These are phyloP conservation scores for Emys orbicularis DNA, from an alignment of 2,797 vertebrate species.

Conservation along the genomic window DNA sequence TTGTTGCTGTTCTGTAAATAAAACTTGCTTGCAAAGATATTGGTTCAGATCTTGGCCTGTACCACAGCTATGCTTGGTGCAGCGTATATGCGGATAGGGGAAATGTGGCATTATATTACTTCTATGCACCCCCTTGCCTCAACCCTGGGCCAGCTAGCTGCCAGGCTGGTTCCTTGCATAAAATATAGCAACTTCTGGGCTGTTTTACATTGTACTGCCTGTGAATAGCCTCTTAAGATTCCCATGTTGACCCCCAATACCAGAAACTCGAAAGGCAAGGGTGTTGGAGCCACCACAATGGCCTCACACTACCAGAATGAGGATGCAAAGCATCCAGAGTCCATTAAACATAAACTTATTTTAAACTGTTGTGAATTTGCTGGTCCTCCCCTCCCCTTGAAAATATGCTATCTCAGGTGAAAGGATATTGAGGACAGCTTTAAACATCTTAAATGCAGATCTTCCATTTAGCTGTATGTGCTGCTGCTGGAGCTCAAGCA, in stretches of 20 bases:
- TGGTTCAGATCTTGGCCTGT: neutral
- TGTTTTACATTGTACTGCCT: neutral
- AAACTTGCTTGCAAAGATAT: neutral
- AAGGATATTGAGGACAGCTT: neutral
- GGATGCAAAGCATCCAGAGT: neutral
- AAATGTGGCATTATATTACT: neutral
- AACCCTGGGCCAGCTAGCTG: rapidly evolving
- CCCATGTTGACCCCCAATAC: neutral
- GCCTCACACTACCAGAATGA: neutral
- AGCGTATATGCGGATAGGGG: neutral
- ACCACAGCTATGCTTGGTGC: neutral
- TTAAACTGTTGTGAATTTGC: neutral
- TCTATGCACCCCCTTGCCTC: neutral
- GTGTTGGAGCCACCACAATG: neutral
- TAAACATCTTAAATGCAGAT: neutral
- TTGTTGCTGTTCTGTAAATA: neutral
- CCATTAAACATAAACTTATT: rapidly evolving
- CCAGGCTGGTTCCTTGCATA: neutral
- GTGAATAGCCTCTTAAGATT: neutral
- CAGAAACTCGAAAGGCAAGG: neutral
- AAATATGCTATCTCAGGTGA: neutral
- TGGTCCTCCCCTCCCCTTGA: neutral
- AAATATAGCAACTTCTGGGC: neutral
- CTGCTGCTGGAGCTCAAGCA: neutral
- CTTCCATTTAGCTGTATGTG: neutral